Base-by-base conservation (phyloP, 2,113 vertebrate genomes). In the Psophia crepitans region DNA sequence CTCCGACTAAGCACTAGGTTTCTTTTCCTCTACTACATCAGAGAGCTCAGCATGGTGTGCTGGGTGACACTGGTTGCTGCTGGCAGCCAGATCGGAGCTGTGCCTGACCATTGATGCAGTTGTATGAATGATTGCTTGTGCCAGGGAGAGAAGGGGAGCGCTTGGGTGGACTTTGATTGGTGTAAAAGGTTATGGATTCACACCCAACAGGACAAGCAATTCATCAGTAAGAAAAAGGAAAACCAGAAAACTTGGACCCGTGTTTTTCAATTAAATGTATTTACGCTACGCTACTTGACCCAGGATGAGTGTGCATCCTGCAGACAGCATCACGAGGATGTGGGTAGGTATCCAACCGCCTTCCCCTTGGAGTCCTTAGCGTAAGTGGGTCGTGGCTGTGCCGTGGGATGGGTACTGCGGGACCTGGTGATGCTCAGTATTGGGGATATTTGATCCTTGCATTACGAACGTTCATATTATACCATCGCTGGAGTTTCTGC, bases 391-490 rank as follows among this genome's bases (percentile, higher is more conserved):
- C 20, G 18, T 49, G 32, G 24, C 65, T 48, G 30, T 85, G 58
- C 46, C 33, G 2, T 32, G 12, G 24, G 27, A 28, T 33, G 24
- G 8, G 16, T 61, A 3, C 24, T 44, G 44, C 39, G 60, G 33
- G 20, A 71, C 24, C 5, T 13, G 19, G 17, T 32, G 32, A 7
- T 46, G 20, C 35, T 12, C 20, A 73, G 8, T 41, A 11, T 37
- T 70, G 27, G 44, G 23, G 26, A 20, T 53, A 28, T 46, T 61
- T 61, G 41, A 30, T 54, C 37, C 27, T 64, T 32, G 32, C n/a
- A 17, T 44, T 33, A 28, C 0, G 2, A 33, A 76, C 1, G 1
- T 39, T 70, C 18, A 3, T 26, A 8, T 48, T 37, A 35, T 18
- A 12, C 30, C 9, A 22, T 35, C 82, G 23, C 39, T 86, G 65